Base-by-base conservation (phyloP, 2,113 vertebrate genomes). In the Eleginops maclovinus region DNA sequence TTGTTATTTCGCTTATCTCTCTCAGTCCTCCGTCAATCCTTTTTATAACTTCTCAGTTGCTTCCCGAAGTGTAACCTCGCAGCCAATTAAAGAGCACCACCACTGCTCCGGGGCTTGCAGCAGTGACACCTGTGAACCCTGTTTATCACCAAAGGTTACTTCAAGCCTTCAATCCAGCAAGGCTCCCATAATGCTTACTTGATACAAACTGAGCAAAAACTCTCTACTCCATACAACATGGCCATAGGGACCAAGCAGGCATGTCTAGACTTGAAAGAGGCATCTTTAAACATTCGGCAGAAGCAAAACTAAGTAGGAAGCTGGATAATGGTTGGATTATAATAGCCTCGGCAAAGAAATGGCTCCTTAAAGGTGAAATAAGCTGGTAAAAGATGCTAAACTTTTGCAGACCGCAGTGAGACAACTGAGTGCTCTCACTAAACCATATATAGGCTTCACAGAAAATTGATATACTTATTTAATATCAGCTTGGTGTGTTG, bases 11-110 rank as follows among this genome's bases (percentile, higher is more conserved):
- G 3, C 81, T 82, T 63, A 47, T 53, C 44, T 58, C 47, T 77
- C 22, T 2, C 66, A 60, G 36, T 51, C 56, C 47, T 73, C 50
- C 75, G 51, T 83, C 72, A 54, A 72, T 72, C 61, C 78, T 81
- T 89, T n/a, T 70, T 70, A 83, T 82, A 77, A 55, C 76, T n/a
- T 44, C 50, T 74, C 50, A 41, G 73, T 47, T 16, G 73, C 71
- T n/a, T 54, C 68, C 7, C 56, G 56, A 74, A 8, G 72, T 72
- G 67, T 58, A 73, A 79, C 83, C 86, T 65, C 49, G 46, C 11
- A 75, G 87, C 91, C 91, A 92, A 92, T 93, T 93, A 93, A 71
- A 87, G 81, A 84, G 77, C 86, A 68, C 60, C 50, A 70, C 73
- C 76, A 67, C 64, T 51, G 69, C 79, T 71, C 69, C 9, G 76